Evolutionary conservation across 2,113 vertebrate genomes (phyloP), one percentile per base, ranked within the genome.

Genomic region (Xenopus laevis): DNA sequence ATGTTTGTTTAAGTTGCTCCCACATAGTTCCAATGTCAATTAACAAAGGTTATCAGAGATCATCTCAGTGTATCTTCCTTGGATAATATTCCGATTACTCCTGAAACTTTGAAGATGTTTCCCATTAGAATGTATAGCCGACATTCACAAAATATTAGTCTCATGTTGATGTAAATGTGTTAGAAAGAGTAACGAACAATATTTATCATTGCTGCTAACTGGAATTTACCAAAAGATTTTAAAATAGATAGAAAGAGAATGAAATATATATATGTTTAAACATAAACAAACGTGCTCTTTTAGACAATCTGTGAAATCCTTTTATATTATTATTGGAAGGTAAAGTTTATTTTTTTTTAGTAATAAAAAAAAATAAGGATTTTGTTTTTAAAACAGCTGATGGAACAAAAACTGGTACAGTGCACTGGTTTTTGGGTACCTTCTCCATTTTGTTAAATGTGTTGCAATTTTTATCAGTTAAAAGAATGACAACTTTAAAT

Each of bases 41-140:
- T 91, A 94, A 86, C 82, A 89, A 87, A 84, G 95, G 96, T 98
- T 98, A 98, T 98, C 95, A 93, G 82, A 86, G 94, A 92, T 90
- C 95, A 97, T 95, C 93, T 82, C 87, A 85, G 86, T 87, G 86
- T 88, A 91, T 91, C 85, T 93, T 91, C 90, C 83, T 86, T 86
- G 88, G 88, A 89, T 89, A 90, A 93, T 92, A 93, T 91, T 90
- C 88, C 87, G 86, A 90, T 91, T 91, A 92, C 86, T 91, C 87
- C 76, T 86, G 77, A 81, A 91, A 87, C 89, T 91, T 89, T 92
- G 89, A 89, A 89, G 87, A 90, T 90, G 89, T 86, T 88, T 89
- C 91, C 92, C 88, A 91, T 93, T 92, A 92, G 93, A 92, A 91
- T 86, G 91, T 89, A 86, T 88, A 84, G 86, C 90, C 81, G 66